Percentiles rank a stretch among this genome's conserved stretches.
phyloP scores from a whole-genome alignment of 2,113 vertebrate genomes.

The Paratilapia polleni region DNA sequence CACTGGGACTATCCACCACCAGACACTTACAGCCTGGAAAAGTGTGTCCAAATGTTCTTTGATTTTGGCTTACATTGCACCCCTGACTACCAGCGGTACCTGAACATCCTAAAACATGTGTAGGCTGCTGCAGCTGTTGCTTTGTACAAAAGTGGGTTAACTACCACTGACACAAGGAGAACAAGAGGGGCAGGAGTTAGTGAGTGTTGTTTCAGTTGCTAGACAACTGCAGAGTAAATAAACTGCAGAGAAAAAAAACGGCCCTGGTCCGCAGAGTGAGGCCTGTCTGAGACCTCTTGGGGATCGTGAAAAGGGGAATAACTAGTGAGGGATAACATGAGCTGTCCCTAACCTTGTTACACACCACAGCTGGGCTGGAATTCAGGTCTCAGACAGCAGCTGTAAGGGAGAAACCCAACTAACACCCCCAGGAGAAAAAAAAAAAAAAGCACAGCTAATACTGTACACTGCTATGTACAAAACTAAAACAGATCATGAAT shows the following conservation, averaged over 20 bases:
- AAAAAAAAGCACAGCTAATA: neutral
- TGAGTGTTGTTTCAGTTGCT: constrained; percentile 77
- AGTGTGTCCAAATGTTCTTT: neutral
- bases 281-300: constrained; percentile 25
- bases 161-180: constrained; percentile 28
- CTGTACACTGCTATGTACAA: neutral
- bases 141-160: constrained; percentile 47
- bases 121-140: constrained; percentile 49
- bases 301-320: constrained; percentile 26
- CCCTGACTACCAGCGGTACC: constrained; percentile 55
- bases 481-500: neutral
- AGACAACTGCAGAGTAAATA: constrained; percentile 72
- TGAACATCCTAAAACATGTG: constrained; percentile 65
- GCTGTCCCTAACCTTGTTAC: constrained; percentile 29
- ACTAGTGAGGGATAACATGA: constrained; percentile 27
- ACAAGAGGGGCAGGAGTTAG: constrained; percentile 39
- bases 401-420: constrained; percentile 21
- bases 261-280: constrained; percentile 33
- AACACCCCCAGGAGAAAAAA: neutral
- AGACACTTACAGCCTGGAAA: constrained; percentile 19
- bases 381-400: constrained; percentile 44
- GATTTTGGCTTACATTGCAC: neutral
- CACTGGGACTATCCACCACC: neutral
- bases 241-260: constrained; percentile 39
- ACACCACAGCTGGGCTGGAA: constrained; percentile 45